These are phyloP conservation scores for Oreocharis arfaki DNA, from an alignment of 2,113 vertebrate species.

Conservation along the genomic window DNA sequence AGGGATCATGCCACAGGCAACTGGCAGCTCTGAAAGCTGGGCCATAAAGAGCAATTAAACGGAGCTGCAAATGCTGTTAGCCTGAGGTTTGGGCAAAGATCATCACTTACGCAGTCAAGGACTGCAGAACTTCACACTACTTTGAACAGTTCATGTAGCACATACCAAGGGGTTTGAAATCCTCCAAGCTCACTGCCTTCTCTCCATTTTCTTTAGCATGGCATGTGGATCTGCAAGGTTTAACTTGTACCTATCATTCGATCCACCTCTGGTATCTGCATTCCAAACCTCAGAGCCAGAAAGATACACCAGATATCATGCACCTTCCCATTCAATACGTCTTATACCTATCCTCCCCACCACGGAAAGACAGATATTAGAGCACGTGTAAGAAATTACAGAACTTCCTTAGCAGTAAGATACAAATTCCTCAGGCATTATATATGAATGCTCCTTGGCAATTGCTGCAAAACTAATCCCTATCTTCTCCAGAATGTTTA, in stretches of 20 bases:
- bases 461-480: not conserved
- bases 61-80: not conserved
- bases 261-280: not conserved
- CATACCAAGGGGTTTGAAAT: not conserved
- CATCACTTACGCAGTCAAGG: not conserved
- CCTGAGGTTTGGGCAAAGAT: not conserved
- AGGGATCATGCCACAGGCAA: not conserved
- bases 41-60: not conserved
- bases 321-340: not conserved
- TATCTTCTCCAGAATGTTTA: not conserved
- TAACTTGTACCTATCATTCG: not conserved
- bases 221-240: not conserved
- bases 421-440: not conserved
- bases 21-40: not conserved
- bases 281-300: not conserved
- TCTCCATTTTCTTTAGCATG: not conserved
- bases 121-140: not conserved
- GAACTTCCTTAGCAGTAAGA: not conserved
- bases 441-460: not conserved
- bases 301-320: not conserved
- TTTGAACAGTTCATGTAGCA: not conserved
- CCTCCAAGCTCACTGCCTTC: not conserved
- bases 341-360: not conserved
- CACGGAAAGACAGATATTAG: not conserved
- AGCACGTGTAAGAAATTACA: not conserved